phyloP scores from a whole-genome alignment of 2,797 vertebrate genomes.

The Gymnoscopelus braueri region DNA sequence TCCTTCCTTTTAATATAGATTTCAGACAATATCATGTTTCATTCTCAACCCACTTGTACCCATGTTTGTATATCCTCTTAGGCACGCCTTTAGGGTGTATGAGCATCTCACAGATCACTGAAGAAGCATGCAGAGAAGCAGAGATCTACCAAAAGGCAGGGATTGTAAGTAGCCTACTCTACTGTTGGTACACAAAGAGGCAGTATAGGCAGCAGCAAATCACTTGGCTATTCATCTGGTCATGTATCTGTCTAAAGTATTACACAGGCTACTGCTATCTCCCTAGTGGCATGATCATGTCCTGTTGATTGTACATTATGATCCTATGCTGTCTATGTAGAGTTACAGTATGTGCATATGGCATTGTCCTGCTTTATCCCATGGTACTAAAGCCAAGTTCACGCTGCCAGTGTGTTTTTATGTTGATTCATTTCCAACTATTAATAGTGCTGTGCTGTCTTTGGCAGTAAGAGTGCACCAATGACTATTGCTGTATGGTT shows the following conservation, averaged over 20 bases:
- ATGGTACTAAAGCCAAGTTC: too few species aligned
- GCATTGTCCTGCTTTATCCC: too few species aligned
- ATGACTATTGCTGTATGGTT: neutral
- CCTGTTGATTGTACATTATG: too few species aligned
- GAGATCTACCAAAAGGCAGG: constrained; percentile 82
- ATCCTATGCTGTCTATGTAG: too few species aligned
- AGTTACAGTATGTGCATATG: too few species aligned
- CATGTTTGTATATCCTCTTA: constrained; percentile 42
- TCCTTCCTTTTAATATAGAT: neutral
- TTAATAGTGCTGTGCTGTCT: too few species aligned
- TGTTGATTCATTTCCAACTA: too few species aligned
- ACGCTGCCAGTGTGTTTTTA: too few species aligned
- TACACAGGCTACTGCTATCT: too few species aligned
- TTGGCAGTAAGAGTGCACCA: neutral
- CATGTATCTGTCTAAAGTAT: too few species aligned
- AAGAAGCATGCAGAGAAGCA: constrained; percentile 86
- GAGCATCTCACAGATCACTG: constrained; percentile 81
- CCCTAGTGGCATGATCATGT: too few species aligned
- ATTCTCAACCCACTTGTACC: neutral
- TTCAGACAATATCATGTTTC: neutral
- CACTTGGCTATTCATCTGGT: neutral
- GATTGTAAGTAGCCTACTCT: constrained; percentile 77
- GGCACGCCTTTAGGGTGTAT: constrained; percentile 81
- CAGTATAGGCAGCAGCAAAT: neutral
- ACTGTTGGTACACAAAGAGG: neutral